Base-by-base conservation (phyloP, 2,113 vertebrate species). In the zebrafish (Danio rerio) region DNA sequence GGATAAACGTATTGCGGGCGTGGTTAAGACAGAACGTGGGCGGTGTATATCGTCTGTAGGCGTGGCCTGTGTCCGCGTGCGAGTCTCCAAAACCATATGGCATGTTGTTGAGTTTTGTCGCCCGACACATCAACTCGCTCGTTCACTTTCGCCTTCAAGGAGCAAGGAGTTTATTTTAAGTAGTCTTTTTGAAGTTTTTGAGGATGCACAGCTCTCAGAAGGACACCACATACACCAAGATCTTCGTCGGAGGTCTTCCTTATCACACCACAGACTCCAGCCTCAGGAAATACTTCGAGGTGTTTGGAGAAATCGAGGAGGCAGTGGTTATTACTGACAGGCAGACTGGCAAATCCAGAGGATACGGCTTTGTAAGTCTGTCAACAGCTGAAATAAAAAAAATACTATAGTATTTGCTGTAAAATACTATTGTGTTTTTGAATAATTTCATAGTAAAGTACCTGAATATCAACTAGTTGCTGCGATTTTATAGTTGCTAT, bases 121-220 rank as follows among this genome's bases (percentile, higher is more conserved):
- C n/a, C 6, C 45, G 58, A 47, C 18, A 50, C n/a, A 31, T 4
- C 6, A 10, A 18, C 11, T 31, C 7, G 45, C 12, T 52, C 8
- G n/a, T 59, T n/a, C 49, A 5, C 56, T 3, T 12, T 9, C 49
- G 13, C 18, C 68, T 49, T n/a, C 62, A 16, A 69, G n/a, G n/a
- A 49, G 18, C 31, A 49, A 43, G n/a, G 31, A 50, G 68, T 8
- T 13, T 47, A n/a, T 15, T 21, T 21, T 13, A 56, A 18, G 52
- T 16, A n/a, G 52, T 9, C 11, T 13, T 40, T 21, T 45, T 10
- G 13, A 72, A 53, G 53, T 9, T 85, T 89, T 90, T 86, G 86
- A 95, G 95, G 93, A 98, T 98, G 97, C 97, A 98, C 96, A 96
- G 95, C 89, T 97, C 95, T 82, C 97, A 98, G 94, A 98, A 97